Base-by-base conservation (phyloP, 2,888 invertebrate species). In the Tortrix viridana region DNA sequence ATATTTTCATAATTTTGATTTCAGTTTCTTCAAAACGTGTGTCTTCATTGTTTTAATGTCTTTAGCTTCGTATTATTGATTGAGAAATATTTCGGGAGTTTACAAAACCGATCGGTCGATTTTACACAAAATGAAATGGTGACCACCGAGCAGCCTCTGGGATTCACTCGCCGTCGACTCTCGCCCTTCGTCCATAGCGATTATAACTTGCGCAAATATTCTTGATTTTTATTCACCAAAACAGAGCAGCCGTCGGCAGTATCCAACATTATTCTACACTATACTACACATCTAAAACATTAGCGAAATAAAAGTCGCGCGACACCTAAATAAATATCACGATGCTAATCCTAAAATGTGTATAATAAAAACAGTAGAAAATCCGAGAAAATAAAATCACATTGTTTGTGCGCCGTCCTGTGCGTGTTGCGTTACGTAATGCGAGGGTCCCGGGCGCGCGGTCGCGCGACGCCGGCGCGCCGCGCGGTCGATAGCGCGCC, bases 361-460 rank as follows among this genome's bases (percentile, higher is more conserved):
- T 91, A 91, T 88, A 91, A 82, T 88, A 89, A 50, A 91, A 89
- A 88, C 77, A 78, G 85, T 90, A 89, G 85, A 90, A 90, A 82
- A 79, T 76, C 68, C 80, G 81, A 81, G 80, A 84, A 85, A 88
- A 89, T 87, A 88, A 86, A 89, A 91, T 92, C 90, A 92, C 92
- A 91, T 92, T 86, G 85, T 90, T 92, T 92, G 92, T 92, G 92
- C 92, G 92, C 92, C 83, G 86, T 90, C 82, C 89, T 92, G 92
- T 92, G 92, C 92, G 92, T 92, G 85, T 86, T 85, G 81, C 73
- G 91, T 92, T 92, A 91, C 84, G 88, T 92, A 92, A 92, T 90
- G 81, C 78, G 77, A 77, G 68, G 68, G 69, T 69, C 63, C 69
- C 67, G 68, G 71, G 74, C 75, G 79, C 76, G 76, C 75, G 74